Evolutionary conservation across 1,140 invertebrate species (phyloP).

Genomic region (Drosophila subpulchrella): DNA sequence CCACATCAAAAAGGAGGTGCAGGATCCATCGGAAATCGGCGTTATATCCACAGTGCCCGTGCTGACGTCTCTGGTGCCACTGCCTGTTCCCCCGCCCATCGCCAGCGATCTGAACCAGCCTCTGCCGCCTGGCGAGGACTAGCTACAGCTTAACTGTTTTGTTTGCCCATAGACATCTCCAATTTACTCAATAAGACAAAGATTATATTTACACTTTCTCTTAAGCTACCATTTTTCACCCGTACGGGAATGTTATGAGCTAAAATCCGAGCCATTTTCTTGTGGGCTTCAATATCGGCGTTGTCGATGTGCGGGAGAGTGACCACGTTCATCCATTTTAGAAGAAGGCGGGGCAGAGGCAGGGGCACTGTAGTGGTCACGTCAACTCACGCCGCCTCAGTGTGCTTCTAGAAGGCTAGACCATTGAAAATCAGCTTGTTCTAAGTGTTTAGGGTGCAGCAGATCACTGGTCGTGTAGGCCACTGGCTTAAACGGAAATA

Average conservation of each 20-base stretch:
- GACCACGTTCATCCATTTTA: constrained; percentile 92
- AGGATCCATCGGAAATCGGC: constrained; percentile 60
- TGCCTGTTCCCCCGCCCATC: constrained; percentile 52
- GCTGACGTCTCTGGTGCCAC: constrained; percentile 54
- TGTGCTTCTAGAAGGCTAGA: no score
- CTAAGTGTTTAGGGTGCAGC: no score
- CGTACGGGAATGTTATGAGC: constrained; percentile 92
- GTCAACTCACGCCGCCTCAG: constrained; percentile 94
- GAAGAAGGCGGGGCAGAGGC: constrained; percentile 91
- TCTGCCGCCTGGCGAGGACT: constrained; percentile 82
- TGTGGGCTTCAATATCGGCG: constrained; percentile 91
- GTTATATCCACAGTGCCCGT: constrained; percentile 66
- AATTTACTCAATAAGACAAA: constrained; percentile 18
- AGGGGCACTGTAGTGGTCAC: constrained; percentile 97
- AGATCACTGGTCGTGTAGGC: no score
- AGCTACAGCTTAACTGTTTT: constrained; percentile 26
- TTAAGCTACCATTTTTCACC: constrained; percentile 88
- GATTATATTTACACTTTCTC: constrained; percentile 32
- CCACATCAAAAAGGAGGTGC: constrained; percentile 76
- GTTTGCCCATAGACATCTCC: constrained; percentile 7
- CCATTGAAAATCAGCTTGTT: no score
- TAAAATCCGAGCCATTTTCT: constrained; percentile 93
- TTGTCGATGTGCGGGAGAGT: constrained; percentile 97
- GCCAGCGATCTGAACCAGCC: constrained; percentile 64
- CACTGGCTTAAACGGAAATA: no score